phyloP scores from a whole-genome alignment of 1,140 invertebrate species.

The Eciton burchellii region DNA sequence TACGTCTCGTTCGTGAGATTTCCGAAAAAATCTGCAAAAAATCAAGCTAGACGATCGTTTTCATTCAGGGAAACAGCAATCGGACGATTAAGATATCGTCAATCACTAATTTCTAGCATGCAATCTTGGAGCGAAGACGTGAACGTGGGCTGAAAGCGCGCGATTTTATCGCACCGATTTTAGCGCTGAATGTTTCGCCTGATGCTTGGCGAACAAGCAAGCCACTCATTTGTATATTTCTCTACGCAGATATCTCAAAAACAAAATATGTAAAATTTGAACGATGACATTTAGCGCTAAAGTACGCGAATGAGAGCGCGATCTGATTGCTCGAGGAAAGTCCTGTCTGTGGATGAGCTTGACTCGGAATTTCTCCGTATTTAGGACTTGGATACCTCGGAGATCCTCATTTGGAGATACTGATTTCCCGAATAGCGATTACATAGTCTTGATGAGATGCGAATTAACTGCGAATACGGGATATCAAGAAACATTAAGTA shows the following conservation, averaged over 20 bases:
- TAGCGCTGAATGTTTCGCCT: slow-evolving; percentile 30
- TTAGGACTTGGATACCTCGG: slow-evolving; percentile 68
- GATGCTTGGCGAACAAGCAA: neutral
- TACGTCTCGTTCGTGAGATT: too few relatives aligned
- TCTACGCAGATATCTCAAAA: neutral
- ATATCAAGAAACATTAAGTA: slow-evolving; percentile 64
- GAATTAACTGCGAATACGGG: slow-evolving; percentile 50
- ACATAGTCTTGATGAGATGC: slow-evolving; percentile 61
- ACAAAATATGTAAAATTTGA: neutral
- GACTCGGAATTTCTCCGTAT: slow-evolving; percentile 21
- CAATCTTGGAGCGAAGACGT: neutral
- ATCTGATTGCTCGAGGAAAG: slow-evolving; percentile 64
- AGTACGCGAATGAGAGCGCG: slow-evolving; percentile 20
- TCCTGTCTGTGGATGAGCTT: neutral
- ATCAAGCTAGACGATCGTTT: neutral
- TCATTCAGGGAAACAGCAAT: neutral
- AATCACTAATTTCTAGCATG: neutral
- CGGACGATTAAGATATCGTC: neutral
- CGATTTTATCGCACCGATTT: neutral
- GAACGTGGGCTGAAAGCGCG: neutral
- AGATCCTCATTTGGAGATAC: slow-evolving; percentile 52
- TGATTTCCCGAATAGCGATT: slow-evolving; percentile 57
- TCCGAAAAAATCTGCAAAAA: too few relatives aligned
- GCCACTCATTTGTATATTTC: neutral
- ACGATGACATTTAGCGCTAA: slow-evolving; percentile 36